phyloP scores from a whole-genome alignment of 2,888 invertebrate genomes.

The Congeria kusceri region DNA sequence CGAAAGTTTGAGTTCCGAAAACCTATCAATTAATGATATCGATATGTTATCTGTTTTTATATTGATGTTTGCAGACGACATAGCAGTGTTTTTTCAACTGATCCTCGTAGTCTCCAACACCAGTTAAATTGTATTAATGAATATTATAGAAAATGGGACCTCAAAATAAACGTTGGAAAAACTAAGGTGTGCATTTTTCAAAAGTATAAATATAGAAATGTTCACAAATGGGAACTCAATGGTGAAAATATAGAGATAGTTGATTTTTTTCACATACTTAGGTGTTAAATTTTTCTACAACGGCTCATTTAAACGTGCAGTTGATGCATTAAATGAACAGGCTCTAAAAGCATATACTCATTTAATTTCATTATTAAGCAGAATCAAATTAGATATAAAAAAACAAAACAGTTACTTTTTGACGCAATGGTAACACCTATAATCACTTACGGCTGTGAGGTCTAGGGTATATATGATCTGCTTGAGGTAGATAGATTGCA shows the following conservation, averaged over 20 bases:
- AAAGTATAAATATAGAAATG: no score
- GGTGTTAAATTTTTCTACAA: no score
- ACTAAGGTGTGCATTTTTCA: background rate
- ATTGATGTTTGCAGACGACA: background rate
- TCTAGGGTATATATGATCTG: no score
- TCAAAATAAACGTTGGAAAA: background rate
- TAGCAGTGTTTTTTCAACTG: background rate
- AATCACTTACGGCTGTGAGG: no score
- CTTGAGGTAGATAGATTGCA: no score
- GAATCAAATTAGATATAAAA: no score
- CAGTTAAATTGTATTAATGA: background rate
- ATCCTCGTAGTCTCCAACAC: background rate
- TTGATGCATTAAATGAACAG: background rate
- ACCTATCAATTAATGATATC: background rate
- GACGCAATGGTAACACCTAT: no score
- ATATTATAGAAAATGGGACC: background rate
- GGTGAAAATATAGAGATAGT: no score
- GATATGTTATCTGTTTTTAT: background rate
- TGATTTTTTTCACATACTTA: no score
- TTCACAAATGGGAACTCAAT: no score
- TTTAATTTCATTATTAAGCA: background rate
- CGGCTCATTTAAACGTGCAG: no score
- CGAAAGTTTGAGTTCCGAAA: background rate
- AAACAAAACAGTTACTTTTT: no score
- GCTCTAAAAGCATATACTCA: background rate